Percentiles rank a stretch among this genome's conserved stretches.
phyloP scores from a whole-genome alignment of 2,797 vertebrate genomes.

The Sebastes hubbsi region DNA sequence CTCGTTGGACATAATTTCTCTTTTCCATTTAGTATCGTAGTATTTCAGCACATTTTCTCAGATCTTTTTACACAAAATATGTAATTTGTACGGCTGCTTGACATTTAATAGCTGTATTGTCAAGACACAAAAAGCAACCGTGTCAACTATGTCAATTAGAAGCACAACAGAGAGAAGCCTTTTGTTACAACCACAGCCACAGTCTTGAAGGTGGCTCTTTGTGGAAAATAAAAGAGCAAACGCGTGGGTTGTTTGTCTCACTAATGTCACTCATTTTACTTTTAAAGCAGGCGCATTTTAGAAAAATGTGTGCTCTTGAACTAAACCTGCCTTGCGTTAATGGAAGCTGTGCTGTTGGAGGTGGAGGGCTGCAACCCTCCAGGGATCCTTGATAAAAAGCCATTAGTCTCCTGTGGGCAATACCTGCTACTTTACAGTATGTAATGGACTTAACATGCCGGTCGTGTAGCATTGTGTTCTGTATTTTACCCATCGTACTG shows the following conservation, averaged over 20 bases:
- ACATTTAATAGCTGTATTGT: constrained; percentile 38
- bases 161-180: constrained; percentile 8
- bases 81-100: neutral
- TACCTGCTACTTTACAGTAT: constrained; percentile 54
- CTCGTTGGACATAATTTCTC: constrained; percentile 13
- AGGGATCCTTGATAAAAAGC: constrained; percentile 75
- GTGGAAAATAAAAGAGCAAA: constrained; percentile 48
- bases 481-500: constrained; percentile 48
- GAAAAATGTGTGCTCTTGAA: constrained; percentile 73
- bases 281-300: constrained; percentile 73
- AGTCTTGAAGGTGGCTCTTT: constrained; percentile 54
- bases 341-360: constrained; percentile 63
- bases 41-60: constrained; percentile 5
- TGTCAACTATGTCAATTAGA: constrained; percentile 51
- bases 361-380: constrained; percentile 60
- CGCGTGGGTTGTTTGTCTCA: constrained; percentile 66
- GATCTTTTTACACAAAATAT: neutral
- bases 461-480: constrained; percentile 47
- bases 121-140: constrained; percentile 6
- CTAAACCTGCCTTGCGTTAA: constrained; percentile 62
- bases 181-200: neutral
- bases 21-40: neutral
- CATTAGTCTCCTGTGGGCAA: constrained; percentile 76
- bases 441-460: constrained; percentile 70
- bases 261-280: constrained; percentile 76